These are phyloP conservation scores for Orthosia cruda DNA, from an alignment of 2,888 invertebrate genomes.

Conservation along the genomic window DNA sequence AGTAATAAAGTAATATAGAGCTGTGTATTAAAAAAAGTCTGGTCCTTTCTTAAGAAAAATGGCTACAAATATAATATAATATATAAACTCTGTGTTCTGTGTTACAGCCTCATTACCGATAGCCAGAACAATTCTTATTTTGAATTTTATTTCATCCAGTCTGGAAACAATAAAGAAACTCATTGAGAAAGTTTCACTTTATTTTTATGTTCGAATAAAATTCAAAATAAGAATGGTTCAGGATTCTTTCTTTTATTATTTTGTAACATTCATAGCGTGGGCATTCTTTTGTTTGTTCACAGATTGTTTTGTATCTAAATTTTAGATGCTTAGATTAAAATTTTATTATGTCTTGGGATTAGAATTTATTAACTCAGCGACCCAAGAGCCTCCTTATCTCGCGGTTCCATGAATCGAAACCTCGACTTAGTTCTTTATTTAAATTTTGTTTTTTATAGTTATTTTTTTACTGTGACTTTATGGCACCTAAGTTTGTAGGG, in stretches of 20 bases:
- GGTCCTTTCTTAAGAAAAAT: constrained; percentile 9
- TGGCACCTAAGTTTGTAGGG: background rate
- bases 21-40: background rate
- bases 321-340: constrained; percentile 12
- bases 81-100: constrained; percentile 13
- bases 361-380: constrained; percentile 30
- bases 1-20: background rate
- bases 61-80: constrained; percentile 1
- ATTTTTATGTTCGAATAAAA: background rate
- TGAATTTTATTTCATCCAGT: constrained; percentile 30
- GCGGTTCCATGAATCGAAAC: constrained; percentile 28
- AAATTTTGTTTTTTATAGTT: constrained; percentile 3
- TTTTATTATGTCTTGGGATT: constrained; percentile 9
- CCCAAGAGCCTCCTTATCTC: constrained; percentile 19
- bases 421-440: constrained; percentile 16
- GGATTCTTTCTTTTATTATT: constrained; percentile 14
- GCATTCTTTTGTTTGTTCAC: constrained; percentile 18
- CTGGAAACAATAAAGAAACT: constrained; percentile 45
- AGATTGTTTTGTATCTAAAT: constrained; percentile 9
- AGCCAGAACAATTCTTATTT: constrained; percentile 44
- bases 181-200: constrained; percentile 52
- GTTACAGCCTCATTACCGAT: constrained; percentile 37
- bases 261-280: constrained; percentile 30
- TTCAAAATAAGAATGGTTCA: background rate
- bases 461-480: constrained; percentile 10